Conservation (phyloP, 2,888 invertebrate genomes). For the Leistus spinibarbis region DNA sequence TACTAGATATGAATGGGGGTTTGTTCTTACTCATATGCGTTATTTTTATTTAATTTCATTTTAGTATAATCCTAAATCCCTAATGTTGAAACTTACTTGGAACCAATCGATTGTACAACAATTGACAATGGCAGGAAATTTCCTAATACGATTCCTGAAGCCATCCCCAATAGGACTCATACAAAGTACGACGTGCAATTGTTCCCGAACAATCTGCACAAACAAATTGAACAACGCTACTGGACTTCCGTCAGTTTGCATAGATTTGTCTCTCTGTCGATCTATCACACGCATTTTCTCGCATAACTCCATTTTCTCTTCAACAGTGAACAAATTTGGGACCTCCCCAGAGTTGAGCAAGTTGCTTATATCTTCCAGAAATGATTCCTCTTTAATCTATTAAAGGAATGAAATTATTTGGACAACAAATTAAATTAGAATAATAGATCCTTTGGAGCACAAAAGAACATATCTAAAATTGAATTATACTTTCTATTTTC, state of each 20-base stretch:
- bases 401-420: too few species aligned
- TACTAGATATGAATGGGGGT: too few species aligned
- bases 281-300: conserved; percentile 94
- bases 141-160: conserved; percentile 80
- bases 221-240: conserved; percentile 92
- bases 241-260: conserved; percentile 91
- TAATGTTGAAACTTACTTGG: conserved; percentile 61
- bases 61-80: not conserved
- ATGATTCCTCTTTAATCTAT: conserved; percentile 89
- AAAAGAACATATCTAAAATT: too few species aligned
- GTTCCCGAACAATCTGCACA: conserved; percentile 84
- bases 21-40: too few species aligned
- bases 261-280: conserved; percentile 81
- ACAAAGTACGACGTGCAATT: conserved; percentile 85
- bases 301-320: conserved; percentile 88
- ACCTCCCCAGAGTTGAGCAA: conserved; percentile 93
- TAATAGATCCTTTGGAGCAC: too few species aligned
- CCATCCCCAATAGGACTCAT: conserved; percentile 92
- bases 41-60: not conserved
- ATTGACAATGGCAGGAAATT: conserved; percentile 91
- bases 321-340: conserved; percentile 83
- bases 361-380: conserved; percentile 91
- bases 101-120: conserved; percentile 98
- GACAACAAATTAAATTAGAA: too few species aligned
- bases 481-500: too few species aligned